phyloP scores from a whole-genome alignment of 2,113 vertebrate genomes.

The Pituophis catenifer region DNA sequence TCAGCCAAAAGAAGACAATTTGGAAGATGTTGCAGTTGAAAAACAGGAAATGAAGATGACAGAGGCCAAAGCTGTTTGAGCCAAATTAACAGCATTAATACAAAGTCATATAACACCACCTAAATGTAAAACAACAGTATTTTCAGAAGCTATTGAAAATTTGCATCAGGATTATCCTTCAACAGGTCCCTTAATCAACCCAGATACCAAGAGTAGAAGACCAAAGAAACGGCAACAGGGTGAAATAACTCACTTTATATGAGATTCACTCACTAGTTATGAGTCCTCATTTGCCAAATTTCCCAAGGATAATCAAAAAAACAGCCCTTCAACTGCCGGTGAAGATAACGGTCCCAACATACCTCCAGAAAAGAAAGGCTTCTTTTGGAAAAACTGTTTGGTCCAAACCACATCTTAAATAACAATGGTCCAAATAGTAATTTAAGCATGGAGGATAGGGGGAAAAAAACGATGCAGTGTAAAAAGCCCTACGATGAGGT shows the following conservation, averaged over 20 bases:
- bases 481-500: background rate
- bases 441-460: background rate
- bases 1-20: background rate
- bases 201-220: background rate
- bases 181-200: background rate
- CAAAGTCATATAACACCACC: no score
- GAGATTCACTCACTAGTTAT: no score
- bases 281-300: constrained; percentile 26
- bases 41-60: no score
- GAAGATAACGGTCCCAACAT: background rate
- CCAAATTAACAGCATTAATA: background rate
- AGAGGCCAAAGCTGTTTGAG: background rate
- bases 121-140: constrained; percentile 32
- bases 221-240: background rate
- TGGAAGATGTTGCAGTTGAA: background rate
- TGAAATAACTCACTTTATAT: background rate
- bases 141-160: constrained; percentile 45
- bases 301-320: background rate
- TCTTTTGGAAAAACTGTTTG: constrained; percentile 58
- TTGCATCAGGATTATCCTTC: background rate
- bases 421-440: background rate
- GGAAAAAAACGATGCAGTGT: background rate
- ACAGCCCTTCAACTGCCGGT: rapidly evolving
- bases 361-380: constrained; percentile 33
- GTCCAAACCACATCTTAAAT: constrained; percentile 32